Percentiles rank a stretch among this genome's conserved stretches.
phyloP scores from a whole-genome alignment of 2,888 invertebrate species.

The Pterostichus madidus region DNA sequence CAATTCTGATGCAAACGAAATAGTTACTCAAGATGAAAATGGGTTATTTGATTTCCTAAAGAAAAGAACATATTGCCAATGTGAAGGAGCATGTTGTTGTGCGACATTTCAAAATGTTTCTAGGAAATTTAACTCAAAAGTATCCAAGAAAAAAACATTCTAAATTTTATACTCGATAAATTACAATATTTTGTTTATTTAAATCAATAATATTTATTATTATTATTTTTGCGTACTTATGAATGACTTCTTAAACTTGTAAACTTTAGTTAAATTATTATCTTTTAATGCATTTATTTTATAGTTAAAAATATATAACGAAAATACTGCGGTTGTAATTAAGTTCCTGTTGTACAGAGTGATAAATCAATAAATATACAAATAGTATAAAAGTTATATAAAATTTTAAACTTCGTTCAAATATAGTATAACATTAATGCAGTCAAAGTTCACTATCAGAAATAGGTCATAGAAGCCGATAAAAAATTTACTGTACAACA shows the following conservation, averaged over 20 bases:
- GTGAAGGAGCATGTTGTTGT: constrained; percentile 63
- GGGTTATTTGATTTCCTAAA: constrained; percentile 57
- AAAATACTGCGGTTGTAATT: too few relatives aligned
- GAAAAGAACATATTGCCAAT: constrained; percentile 60
- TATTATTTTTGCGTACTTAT: background rate
- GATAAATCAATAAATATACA: too few relatives aligned
- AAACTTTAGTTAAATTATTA: too few relatives aligned
- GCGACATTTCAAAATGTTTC: constrained; percentile 20
- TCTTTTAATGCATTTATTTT: too few relatives aligned
- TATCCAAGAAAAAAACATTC: constrained; percentile 5
- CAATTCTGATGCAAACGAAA: constrained; percentile 17
- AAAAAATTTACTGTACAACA: too few relatives aligned
- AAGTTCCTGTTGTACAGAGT: too few relatives aligned
- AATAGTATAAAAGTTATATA: too few relatives aligned
- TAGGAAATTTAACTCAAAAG: constrained; percentile 47
- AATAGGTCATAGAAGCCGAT: too few relatives aligned
- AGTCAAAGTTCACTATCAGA: too few relatives aligned
- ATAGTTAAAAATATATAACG: too few relatives aligned
- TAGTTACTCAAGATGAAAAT: constrained; percentile 60
- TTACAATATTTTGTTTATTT: background rate
- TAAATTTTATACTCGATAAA: constrained; percentile 52
- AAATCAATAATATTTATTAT: background rate
- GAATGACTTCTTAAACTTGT: background rate
- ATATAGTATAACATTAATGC: too few relatives aligned
- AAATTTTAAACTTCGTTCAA: too few relatives aligned